Conservation (phyloP, 2,888 invertebrate species). For the Tipula unca region DNA sequence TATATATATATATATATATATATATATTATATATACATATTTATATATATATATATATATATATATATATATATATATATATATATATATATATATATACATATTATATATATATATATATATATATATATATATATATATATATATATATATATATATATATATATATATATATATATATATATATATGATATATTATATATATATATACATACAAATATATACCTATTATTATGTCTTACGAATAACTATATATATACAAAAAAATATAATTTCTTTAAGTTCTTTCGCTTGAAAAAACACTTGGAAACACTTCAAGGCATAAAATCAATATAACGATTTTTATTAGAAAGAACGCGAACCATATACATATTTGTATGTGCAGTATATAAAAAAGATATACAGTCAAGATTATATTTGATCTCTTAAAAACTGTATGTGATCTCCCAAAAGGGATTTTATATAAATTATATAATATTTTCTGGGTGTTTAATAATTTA, state of each 20-base stretch:
- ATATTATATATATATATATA: too few relatives aligned
- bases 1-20: too few relatives aligned
- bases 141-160: too few relatives aligned
- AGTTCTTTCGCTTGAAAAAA: neutral
- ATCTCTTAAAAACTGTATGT: neutral
- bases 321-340: neutral
- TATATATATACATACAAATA: too few relatives aligned
- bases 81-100: too few relatives aligned
- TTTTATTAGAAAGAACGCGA: neutral
- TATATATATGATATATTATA: too few relatives aligned
- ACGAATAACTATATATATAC: neutral
- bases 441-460: neutral
- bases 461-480: neutral
- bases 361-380: too few relatives aligned
- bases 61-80: too few relatives aligned
- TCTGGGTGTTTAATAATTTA: constrained; percentile 3
- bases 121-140: too few relatives aligned
- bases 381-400: neutral
- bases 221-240: neutral
- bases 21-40: too few relatives aligned
- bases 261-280: neutral
- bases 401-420: neutral
- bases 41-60: too few relatives aligned
- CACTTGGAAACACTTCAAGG: neutral
- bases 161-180: too few relatives aligned